Percentiles rank a stretch among this genome's conserved stretches.
Evolutionary conservation across 2,888 invertebrate genomes (phyloP).

Genomic region (Synanthedon myopaeformis): DNA sequence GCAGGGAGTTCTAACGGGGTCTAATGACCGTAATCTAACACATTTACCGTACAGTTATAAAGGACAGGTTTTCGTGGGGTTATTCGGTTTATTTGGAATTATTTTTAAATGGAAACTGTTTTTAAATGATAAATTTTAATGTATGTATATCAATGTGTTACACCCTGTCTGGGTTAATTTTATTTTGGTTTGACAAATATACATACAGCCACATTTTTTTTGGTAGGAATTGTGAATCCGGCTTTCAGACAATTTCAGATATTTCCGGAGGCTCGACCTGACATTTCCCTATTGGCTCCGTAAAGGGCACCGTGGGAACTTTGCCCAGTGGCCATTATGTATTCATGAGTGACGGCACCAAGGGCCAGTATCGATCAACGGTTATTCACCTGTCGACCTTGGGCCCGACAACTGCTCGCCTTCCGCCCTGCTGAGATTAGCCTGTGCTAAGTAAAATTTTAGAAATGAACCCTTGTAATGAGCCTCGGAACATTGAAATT

Average conservation of each 20-base stretch:
- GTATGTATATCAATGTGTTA: background rate
- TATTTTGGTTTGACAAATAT: background rate
- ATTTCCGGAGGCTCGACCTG: constrained; percentile 2
- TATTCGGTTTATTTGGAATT: background rate
- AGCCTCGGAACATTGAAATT: background rate
- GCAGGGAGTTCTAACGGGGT: constrained; percentile 7
- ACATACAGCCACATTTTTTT: too few species aligned
- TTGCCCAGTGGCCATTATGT: constrained; percentile 15
- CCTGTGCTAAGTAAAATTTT: constrained; percentile 14
- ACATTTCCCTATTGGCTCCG: constrained; percentile 3
- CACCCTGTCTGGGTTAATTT: background rate
- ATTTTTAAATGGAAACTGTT: background rate
- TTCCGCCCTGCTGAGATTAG: constrained; percentile 8
- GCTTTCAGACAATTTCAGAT: background rate
- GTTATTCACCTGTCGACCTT: constrained; percentile 29
- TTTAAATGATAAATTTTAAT: background rate
- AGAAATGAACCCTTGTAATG: constrained; percentile 8
- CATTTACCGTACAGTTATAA: constrained; percentile 2
- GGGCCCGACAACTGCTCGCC: constrained; percentile 8
- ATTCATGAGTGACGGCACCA: constrained; percentile 14
- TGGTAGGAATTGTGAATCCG: too few species aligned
- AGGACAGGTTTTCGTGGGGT: background rate
- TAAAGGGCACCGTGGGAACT: constrained; percentile 11
- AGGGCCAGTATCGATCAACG: constrained; percentile 35
- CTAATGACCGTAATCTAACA: constrained; percentile 6